Evolutionary conservation across 2,888 invertebrate species (phyloP).

Genomic region (Nipponacmea schrenckii): DNA sequence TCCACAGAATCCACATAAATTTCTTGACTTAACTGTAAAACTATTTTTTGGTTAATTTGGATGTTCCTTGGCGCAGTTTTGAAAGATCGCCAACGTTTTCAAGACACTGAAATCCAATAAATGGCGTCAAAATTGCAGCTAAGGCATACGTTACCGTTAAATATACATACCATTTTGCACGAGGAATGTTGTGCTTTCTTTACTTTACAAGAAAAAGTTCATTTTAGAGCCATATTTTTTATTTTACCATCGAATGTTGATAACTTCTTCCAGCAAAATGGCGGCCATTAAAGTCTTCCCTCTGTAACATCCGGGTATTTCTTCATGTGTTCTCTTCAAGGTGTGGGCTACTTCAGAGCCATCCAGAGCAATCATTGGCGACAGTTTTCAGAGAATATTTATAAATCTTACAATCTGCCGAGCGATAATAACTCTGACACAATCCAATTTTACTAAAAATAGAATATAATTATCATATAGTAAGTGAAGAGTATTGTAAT

Average conservation of each 20-base stretch:
- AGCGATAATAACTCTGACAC: too few relatives aligned
- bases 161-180: neutral
- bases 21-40: too few relatives aligned
- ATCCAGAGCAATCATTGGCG: neutral
- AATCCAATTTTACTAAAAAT: too few relatives aligned
- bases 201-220: neutral
- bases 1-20: too few relatives aligned
- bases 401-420: too few relatives aligned
- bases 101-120: neutral
- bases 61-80: slow-evolving; percentile 6
- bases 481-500: too few relatives aligned
- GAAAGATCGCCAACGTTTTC: neutral
- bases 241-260: neutral
- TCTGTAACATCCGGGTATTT: neutral
- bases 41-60: neutral
- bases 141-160: neutral
- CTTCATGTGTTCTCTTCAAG: too few relatives aligned
- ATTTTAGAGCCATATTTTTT: neutral
- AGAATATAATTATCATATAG: too few relatives aligned
- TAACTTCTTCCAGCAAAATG: slow-evolving; percentile 7
- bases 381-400: too few relatives aligned
- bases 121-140: neutral
- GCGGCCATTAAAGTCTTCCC: neutral
- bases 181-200: neutral
- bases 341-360: neutral